Evolutionary conservation across 1,140 invertebrate species (phyloP), one percentile per base, ranked within the genome.

Genomic region (Apocrypta bakeri): DNA sequence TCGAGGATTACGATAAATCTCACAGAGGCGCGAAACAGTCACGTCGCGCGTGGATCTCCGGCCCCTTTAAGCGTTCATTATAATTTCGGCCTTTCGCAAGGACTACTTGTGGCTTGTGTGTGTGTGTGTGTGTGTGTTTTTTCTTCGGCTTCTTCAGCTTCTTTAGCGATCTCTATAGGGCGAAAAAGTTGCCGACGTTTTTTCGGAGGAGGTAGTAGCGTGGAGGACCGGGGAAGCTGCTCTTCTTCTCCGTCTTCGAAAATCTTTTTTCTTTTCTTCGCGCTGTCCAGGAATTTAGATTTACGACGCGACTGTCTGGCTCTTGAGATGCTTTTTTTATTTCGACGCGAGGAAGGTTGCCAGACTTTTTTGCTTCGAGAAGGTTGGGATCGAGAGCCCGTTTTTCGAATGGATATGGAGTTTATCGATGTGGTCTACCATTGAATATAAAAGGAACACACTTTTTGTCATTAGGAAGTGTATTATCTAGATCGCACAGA

Each of bases 1-100:
- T 56, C 48, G 48, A 42, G 40, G 71, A 40, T 73, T 37, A 73
- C 71, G 71, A 56, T 56, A 56, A 56, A 56, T 56, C 48, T 56
- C 48, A 21, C 48, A 7, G 48, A 56, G 48, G 48, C 48, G 48
- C 48, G 48, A 56, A 56, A 21, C 48, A 56, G 48, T 56, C 48
- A 56, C 48, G 48, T 56, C 48, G 48, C 48, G 48, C 71, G 71
- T 7, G 25, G 33, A 48, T 42, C 33, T 17, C 33, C 6, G 71
- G 40, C 40, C 40, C 27, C 17, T 56, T 56, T 21, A 56, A 6
- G 48, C 48, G 48, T 21, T 56, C 17, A 56, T 56, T 56, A 56
- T 56, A 56, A 56, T 40, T 73, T 73, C 33, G n/a, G 33, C 63
- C 24, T 66, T 66, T 66, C 63, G 71, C 33, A 73, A 48, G 71